A percentile compares a stretch with the other conserved stretches of the same genome.
Evolutionary conservation across 2,888 invertebrate genomes (phyloP).

Genomic region (Cloeon dipterum): DNA sequence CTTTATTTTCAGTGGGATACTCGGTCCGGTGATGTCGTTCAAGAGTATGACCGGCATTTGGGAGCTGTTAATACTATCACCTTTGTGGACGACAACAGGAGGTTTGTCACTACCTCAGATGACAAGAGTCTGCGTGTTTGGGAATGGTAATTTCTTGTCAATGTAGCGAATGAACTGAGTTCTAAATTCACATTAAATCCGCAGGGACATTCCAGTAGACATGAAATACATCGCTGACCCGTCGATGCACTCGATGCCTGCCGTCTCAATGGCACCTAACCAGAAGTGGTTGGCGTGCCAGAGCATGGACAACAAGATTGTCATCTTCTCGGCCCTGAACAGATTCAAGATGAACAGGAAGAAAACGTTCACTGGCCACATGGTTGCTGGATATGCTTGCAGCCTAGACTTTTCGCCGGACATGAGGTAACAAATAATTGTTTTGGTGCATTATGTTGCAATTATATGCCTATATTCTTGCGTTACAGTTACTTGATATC

Average conservation of each 20-base stretch:
- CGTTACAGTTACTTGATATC: slow-evolving; percentile 74
- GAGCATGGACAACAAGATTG: slow-evolving; percentile 96
- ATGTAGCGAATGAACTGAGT: background rate
- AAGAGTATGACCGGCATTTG: slow-evolving; percentile 95
- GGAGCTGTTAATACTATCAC: slow-evolving; percentile 98
- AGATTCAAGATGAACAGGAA: slow-evolving; percentile 95
- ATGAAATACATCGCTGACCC: slow-evolving; percentile 99
- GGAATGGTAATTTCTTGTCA: slow-evolving; percentile 62
- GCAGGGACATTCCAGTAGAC: slow-evolving; percentile 78
- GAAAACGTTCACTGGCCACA: slow-evolving; percentile 93
- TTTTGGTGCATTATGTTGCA: too few species aligned
- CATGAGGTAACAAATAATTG: too few species aligned
- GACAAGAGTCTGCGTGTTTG: slow-evolving; percentile 97
- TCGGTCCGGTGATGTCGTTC: slow-evolving; percentile 81
- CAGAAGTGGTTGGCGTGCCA: slow-evolving; percentile 99
- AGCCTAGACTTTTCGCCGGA: slow-evolving; percentile 93
- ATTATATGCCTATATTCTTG: background rate
- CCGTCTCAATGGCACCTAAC: slow-evolving; percentile 85
- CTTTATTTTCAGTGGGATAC: slow-evolving; percentile 66
- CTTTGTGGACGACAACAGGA: slow-evolving; percentile 92
- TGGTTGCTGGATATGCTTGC: slow-evolving; percentile 99
- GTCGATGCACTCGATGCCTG: slow-evolving; percentile 97
- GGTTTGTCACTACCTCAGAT: slow-evolving; percentile 97
- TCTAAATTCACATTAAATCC: too few species aligned
- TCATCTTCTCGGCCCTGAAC: slow-evolving; percentile 92